Evolutionary conservation across 2,888 invertebrate species (phyloP).

Genomic region (Hypomecis punctinalis): DNA sequence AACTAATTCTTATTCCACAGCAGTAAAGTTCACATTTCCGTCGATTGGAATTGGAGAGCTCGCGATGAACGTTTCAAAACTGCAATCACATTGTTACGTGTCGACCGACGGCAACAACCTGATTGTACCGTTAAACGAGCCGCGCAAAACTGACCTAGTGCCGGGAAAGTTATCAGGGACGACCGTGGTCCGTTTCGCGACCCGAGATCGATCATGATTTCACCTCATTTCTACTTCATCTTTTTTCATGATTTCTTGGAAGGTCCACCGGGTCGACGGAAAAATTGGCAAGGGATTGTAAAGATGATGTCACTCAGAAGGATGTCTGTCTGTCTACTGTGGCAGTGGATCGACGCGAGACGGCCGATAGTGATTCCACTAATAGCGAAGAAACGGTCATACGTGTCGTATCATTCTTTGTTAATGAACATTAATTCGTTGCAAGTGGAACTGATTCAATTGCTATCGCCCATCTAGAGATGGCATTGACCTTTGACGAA

Average conservation of each 20-base stretch:
- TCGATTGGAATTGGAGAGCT: conserved; percentile 51
- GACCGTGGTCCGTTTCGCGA: conserved; percentile 71
- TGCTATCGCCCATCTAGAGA: conserved; percentile 76
- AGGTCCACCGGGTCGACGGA: conserved; percentile 48
- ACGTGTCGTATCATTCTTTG: conserved; percentile 65
- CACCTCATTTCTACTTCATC: conserved; percentile 40
- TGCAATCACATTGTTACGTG: conserved; percentile 81
- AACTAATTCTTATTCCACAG: conserved; percentile 48
- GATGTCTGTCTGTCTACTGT: conserved; percentile 56
- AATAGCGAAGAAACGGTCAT: conserved; percentile 55
- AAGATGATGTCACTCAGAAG: conserved; percentile 66
- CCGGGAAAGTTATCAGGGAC: conserved; percentile 81
- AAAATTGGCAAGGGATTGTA: conserved; percentile 58
- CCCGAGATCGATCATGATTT: conserved; percentile 56
- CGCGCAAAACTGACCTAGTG: conserved; percentile 84
- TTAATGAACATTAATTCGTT: conserved; percentile 81
- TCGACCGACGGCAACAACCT: conserved; percentile 78
- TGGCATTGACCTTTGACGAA: conserved; percentile 80
- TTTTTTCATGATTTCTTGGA: conserved; percentile 42
- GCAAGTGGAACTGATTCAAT: conserved; percentile 84
- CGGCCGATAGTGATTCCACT: conserved; percentile 48
- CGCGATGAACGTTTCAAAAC: conserved; percentile 74
- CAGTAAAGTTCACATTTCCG: conserved; percentile 58
- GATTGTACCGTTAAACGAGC: conserved; percentile 82
- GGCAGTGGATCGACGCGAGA: conserved; percentile 53